Evolutionary conservation across 92 coral and sea anemone species (phyloP), one percentile per base, ranked within the genome.

Genomic region (Siderastrea radians): DNA sequence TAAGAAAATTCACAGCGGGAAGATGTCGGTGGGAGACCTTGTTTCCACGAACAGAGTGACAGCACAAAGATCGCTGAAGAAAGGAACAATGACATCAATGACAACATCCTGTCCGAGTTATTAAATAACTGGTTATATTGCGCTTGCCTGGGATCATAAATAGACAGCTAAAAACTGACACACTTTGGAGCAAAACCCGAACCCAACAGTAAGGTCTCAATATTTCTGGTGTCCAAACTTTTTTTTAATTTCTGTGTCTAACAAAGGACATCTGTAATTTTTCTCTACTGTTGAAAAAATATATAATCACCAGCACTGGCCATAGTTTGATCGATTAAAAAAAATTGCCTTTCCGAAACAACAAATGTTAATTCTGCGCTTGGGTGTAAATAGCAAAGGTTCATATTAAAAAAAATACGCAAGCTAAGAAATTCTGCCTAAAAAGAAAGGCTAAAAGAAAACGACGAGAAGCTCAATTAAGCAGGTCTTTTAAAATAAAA

Each of bases 1-100:
- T 43, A 47, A 49, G 78, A 48, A 57, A 55, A 7, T 9, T 19
- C 68, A 12, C 76, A 73, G 63, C 62, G 17, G 87, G 81, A n/a
- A 50, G 72, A 8, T 47, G 16, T 3, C 63, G 4, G 46, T 51
- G 7, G 72, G 46, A 16, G 58, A n/a, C 43, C 49, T n/a, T 44
- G 17, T 77, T 53, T 48, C 19, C 45, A 59, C 5, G 59, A 59
- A 44, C 46, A 59, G 15, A 13, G 47, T 1, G n/a, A 53, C 15
- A 17, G 45, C 46, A 53, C n/a, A n/a, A 74, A 74, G 13, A 53
- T 50, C 19, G 5, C 43, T 5, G 19, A 61, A 61, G 14, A 61
- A 61, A 16, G 19, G 19, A n/a, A 61, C 66, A 61, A 15, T 61
- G 66, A 15, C 10, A 26, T 26, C 53, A 73, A 49, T 73, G 47